These are phyloP conservation scores for Lineus longissimus DNA, from an alignment of 1,140 invertebrate genomes.

Conservation along the genomic window DNA sequence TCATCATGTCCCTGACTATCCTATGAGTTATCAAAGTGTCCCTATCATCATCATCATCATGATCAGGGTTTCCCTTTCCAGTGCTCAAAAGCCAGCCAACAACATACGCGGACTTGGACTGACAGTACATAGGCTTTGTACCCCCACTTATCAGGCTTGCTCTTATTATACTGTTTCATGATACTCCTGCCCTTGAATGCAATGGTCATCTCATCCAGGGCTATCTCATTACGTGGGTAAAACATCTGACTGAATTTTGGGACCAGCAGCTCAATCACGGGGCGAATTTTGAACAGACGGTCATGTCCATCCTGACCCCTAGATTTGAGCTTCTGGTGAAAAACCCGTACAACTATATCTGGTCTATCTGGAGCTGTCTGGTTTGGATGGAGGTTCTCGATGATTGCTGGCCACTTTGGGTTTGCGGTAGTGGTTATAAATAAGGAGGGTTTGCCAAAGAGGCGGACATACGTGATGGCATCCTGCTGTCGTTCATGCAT, in stretches of 20 bases:
- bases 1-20: not conserved
- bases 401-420: conserved; percentile 56
- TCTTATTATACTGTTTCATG: conserved; percentile 37
- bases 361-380: too few species aligned
- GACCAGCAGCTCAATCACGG: not conserved
- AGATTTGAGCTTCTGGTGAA: too few species aligned
- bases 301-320: too few species aligned
- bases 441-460: conserved; percentile 51
- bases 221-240: not conserved
- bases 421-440: conserved; percentile 59
- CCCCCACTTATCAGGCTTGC: conserved; percentile 2
- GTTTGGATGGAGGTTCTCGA: too few species aligned
- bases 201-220: conserved; percentile 47
- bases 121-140: not conserved
- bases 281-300: too few species aligned
- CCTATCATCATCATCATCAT: not conserved
- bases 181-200: conserved; percentile 45
- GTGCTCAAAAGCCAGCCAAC: not conserved
- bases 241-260: not conserved
- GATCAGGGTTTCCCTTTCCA: not conserved
- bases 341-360: too few species aligned
- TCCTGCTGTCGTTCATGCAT: conserved; percentile 56
- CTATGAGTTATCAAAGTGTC: not conserved
- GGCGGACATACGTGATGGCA: conserved; percentile 55
- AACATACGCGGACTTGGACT: not conserved